Conservation (phyloP, 2,888 invertebrate genomes). For the Trissoscelio sp. region DNA sequence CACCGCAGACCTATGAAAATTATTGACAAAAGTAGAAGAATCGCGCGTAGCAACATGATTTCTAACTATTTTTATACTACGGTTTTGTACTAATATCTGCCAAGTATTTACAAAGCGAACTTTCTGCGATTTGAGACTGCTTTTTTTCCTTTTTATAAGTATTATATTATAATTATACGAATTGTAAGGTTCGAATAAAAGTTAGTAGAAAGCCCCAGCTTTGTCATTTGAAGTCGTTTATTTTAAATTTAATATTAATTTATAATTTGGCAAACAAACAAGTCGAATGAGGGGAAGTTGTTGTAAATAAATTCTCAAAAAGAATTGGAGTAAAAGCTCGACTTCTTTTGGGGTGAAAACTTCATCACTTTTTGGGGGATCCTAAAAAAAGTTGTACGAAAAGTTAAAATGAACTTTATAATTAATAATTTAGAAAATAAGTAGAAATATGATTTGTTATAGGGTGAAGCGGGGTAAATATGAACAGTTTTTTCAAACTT, state of each 20-base stretch:
- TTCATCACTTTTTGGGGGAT: slow-evolving; percentile 76
- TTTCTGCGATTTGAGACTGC: slow-evolving; percentile 15
- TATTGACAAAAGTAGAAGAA: no score
- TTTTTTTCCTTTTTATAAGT: slow-evolving; percentile 3
- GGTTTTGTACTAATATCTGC: slow-evolving; percentile 10
- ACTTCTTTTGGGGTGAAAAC: slow-evolving; percentile 75
- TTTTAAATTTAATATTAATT: slow-evolving; percentile 59
- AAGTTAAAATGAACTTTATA: not conserved
- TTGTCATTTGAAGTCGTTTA: no score
- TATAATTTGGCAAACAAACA: slow-evolving; percentile 74
- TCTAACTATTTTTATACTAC: slow-evolving; percentile 24
- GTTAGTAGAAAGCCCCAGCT: no score
- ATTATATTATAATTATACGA: no score
- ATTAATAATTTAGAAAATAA: not conserved
- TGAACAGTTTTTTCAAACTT: no score
- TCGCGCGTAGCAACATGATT: not conserved
- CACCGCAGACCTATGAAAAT: not conserved
- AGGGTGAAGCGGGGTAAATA: no score
- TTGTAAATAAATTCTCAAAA: slow-evolving; percentile 75
- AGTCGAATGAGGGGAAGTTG: slow-evolving; percentile 76
- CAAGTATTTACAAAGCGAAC: not conserved
- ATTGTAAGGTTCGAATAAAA: not conserved
- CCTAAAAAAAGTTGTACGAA: slow-evolving; percentile 63
- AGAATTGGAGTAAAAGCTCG: slow-evolving; percentile 73
- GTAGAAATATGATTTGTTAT: no score